phyloP scores from a whole-genome alignment of 2,113 vertebrate species.

The Scopus umbretta region DNA sequence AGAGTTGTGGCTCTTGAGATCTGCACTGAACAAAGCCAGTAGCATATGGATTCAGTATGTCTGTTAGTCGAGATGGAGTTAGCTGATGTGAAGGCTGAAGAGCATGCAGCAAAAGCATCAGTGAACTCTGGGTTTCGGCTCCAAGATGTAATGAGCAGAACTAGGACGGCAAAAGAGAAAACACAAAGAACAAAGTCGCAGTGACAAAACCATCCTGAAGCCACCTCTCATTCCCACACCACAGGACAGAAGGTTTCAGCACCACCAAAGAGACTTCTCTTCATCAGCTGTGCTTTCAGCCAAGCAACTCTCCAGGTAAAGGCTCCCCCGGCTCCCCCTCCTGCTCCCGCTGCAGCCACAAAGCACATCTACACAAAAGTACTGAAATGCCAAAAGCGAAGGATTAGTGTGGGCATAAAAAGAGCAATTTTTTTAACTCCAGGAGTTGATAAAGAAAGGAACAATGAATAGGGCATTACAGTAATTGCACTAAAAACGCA shows the following conservation, averaged over 20 bases:
- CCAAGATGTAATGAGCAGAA: not conserved
- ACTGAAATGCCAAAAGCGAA: not conserved
- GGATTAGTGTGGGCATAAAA: not conserved
- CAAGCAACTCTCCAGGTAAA: rapidly evolving
- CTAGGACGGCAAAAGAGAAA: not conserved
- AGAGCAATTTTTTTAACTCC: not conserved
- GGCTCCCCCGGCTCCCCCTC: not conserved
- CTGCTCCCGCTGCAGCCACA: not conserved
- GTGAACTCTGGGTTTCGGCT: not conserved
- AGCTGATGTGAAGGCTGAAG: not conserved
- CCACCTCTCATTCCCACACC: not conserved
- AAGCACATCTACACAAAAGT: not conserved
- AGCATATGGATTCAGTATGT: not conserved
- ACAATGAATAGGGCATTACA: not conserved
- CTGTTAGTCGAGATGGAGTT: not conserved
- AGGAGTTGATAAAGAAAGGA: not conserved
- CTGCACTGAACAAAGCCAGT: not conserved
- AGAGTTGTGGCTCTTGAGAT: not conserved
- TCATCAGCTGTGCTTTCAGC: not conserved
- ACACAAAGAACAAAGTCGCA: not conserved
- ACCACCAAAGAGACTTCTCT: not conserved
- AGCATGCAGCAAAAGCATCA: not conserved
- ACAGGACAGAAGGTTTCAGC: not conserved
- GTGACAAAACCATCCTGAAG: not conserved
- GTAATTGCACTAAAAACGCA: not conserved